Conservation (phyloP, 2,113 vertebrate genomes). For the Macquaria australasica region DNA sequence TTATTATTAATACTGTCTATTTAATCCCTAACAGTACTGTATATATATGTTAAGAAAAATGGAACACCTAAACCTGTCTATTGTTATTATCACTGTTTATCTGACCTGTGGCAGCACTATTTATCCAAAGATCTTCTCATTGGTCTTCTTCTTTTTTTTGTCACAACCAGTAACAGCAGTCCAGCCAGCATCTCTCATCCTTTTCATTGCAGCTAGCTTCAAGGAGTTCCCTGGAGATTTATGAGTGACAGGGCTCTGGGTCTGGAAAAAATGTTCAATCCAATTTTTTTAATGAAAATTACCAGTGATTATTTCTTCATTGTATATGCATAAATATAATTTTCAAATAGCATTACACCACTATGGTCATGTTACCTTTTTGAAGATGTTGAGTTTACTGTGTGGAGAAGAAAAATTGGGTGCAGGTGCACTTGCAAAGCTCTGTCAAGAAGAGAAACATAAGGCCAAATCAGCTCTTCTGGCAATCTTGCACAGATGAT, state of each 20-base stretch:
- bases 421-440: slow-evolving; percentile 36
- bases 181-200: slow-evolving; percentile 91
- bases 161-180: slow-evolving; percentile 86
- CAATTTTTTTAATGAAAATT: not conserved
- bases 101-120: not conserved
- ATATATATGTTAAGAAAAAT: not conserved
- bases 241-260: slow-evolving; percentile 67
- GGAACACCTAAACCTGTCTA: not conserved
- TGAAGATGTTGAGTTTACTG: slow-evolving; percentile 20
- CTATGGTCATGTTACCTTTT: slow-evolving; percentile 62
- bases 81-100: not conserved
- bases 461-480: not conserved
- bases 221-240: slow-evolving; percentile 84
- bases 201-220: slow-evolving; percentile 88
- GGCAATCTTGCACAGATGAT: not conserved
- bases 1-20: not conserved
- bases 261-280: slow-evolving; percentile 51
- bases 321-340: not conserved
- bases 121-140: slow-evolving; percentile 86
- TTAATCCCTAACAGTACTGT: not conserved
- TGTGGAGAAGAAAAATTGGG: not conserved
- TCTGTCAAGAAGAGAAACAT: slow-evolving; percentile 60
- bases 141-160: slow-evolving; percentile 89
- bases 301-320: not conserved
- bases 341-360: not conserved